A percentile compares a stretch with the other conserved stretches of the same genome.
Evolutionary conservation across 2,797 vertebrate genomes (phyloP).

Genomic region (Cryptoprocta ferox): DNA sequence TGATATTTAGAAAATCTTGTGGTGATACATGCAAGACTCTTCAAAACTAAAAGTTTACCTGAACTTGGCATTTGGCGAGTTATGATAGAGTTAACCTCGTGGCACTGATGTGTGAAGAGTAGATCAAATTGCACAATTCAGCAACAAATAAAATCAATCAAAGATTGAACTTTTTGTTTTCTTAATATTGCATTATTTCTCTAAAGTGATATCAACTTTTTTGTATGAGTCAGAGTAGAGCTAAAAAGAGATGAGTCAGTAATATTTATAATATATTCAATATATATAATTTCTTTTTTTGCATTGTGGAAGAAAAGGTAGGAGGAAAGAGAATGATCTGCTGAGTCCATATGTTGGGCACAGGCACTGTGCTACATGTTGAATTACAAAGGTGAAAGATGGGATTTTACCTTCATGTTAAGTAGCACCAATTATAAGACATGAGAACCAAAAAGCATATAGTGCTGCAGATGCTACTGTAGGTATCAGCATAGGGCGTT

Average conservation of each 20-base stretch:
- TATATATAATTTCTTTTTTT: neutral
- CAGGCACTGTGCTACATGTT: neutral
- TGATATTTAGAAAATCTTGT: constrained; percentile 8
- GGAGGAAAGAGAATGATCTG: neutral
- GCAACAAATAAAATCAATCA: constrained; percentile 28
- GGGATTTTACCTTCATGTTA: neutral
- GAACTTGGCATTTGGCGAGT: neutral
- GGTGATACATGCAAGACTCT: constrained; percentile 25
- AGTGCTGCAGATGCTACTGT: fast-evolving
- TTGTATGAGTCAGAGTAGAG: constrained; percentile 5
- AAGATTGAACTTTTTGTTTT: neutral
- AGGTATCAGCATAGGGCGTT: neutral
- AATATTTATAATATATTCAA: neutral
- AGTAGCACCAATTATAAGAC: neutral
- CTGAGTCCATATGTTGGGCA: neutral
- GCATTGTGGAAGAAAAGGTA: neutral
- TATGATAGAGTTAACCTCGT: neutral
- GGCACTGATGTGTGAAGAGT: neutral
- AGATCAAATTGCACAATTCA: neutral
- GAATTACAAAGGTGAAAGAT: neutral
- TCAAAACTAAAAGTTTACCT: constrained; percentile 20
- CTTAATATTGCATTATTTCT: constrained; percentile 30
- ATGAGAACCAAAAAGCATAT: neutral
- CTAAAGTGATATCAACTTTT: neutral
- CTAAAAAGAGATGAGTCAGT: neutral